Conservation (phyloP, 2,113 vertebrate species). For the Piliocolobus tephrosceles region DNA sequence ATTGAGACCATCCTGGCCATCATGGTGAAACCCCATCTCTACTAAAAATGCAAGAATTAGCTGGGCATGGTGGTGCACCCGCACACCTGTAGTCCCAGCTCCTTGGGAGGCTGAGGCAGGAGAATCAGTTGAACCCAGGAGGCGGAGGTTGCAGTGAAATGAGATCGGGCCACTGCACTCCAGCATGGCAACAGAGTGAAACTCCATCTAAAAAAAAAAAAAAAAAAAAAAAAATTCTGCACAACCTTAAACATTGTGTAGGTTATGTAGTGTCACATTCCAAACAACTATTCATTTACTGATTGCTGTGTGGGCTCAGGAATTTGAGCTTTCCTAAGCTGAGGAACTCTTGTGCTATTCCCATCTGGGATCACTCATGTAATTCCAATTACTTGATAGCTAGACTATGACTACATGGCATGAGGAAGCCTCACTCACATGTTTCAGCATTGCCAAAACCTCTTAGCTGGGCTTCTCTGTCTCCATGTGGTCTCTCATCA, state of each 20-base stretch:
- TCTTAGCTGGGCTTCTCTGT: background rate
- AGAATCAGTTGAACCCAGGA: no score
- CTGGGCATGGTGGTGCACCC: no score
- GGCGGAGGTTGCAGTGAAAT: no score
- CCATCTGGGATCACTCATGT: background rate
- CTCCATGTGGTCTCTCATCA: background rate
- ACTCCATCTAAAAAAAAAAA: no score
- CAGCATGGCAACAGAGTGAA: no score
- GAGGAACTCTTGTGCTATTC: background rate
- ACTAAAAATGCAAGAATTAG: no score
- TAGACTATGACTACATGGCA: background rate
- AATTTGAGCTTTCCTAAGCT: background rate
- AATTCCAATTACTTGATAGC: background rate
- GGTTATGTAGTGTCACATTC: background rate
- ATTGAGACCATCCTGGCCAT: no score
- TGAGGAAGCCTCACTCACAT: background rate
- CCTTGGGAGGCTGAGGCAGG: no score
- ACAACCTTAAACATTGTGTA: background rate
- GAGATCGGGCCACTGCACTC: no score
- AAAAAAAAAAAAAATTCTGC: background rate
- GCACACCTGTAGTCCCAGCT: no score
- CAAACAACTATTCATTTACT: background rate
- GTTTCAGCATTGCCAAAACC: background rate
- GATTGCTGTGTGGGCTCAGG: background rate
- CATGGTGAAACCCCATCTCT: no score